Conservation (phyloP, 2,113 vertebrate genomes). For the Melanostigma gelatinosum region DNA sequence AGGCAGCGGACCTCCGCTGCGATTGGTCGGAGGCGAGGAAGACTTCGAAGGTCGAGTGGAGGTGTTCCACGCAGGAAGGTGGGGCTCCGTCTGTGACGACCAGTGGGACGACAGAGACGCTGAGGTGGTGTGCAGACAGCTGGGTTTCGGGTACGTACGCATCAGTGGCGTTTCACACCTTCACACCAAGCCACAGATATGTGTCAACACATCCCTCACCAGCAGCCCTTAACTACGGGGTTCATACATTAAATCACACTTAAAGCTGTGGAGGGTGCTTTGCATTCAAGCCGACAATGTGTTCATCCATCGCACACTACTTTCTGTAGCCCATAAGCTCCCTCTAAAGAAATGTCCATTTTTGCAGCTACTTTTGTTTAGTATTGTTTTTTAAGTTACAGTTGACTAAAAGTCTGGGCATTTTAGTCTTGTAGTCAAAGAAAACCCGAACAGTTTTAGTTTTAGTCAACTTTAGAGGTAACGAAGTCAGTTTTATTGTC, state of each 20-base stretch:
- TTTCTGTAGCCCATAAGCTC: background rate
- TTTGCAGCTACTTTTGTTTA: too few species aligned
- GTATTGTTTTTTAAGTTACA: too few species aligned
- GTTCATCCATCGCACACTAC: background rate
- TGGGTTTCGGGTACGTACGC: slow-evolving; percentile 86
- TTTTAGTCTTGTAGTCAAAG: too few species aligned
- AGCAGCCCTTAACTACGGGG: background rate
- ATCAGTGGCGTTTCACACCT: background rate
- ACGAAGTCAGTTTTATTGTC: background rate
- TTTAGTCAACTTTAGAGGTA: background rate
- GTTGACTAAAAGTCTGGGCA: too few species aligned
- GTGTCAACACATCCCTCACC: background rate
- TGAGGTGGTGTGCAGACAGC: slow-evolving; percentile 91
- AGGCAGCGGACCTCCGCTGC: slow-evolving; percentile 87
- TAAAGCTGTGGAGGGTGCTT: background rate
- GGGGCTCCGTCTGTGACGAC: slow-evolving; percentile 93
- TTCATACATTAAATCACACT: background rate
- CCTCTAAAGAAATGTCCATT: background rate
- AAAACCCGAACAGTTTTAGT: too few species aligned
- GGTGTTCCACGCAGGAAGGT: slow-evolving; percentile 88
- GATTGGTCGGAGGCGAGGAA: slow-evolving; percentile 89
- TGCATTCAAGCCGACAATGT: background rate
- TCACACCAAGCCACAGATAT: background rate
- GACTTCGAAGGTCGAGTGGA: slow-evolving; percentile 91
- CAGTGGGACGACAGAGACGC: slow-evolving; percentile 92